Evolutionary conservation across 1,140 invertebrate genomes (phyloP), one percentile per base, ranked within the genome.

Genomic region (Conus ventricosus): DNA sequence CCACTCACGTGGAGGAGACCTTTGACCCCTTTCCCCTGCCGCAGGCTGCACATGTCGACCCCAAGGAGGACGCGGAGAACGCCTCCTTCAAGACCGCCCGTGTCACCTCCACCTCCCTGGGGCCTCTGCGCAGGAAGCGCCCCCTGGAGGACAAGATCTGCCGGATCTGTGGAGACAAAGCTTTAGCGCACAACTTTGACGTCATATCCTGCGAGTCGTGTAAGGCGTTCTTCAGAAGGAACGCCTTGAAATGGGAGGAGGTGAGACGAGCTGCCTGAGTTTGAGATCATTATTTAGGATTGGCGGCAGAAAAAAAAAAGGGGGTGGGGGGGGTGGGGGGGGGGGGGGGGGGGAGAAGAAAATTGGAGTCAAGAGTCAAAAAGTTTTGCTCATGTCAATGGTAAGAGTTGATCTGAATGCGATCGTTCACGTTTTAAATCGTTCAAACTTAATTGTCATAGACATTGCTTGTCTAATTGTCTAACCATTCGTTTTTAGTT

Each of bases 141-240:
- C 60, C 78, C 7, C 54, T 81, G 85, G 91, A 93, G 55, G 91
- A 92, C 27, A 93, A 93, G 87, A 88, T 92, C 20, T 94, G 93
- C 84, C 87, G 88, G 75, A 98, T 99, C n/a, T 99, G 98, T 94
- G 98, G 98, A 2, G 98, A 98, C 92, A 97, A 97, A 93, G 98
- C 98, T 13, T 96, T 99, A 55, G 98, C 98, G 17, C 98, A 98
- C 94, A 99, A 99, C 96, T 99, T 99, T 94, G 99, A 98, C 96
- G 98, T 98, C 0, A 97, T 99, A 51, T 98, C 98, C 3, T 99
- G 98, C 93, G 98, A 99, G 95, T 99, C 98, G 90, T 99, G 98
- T 94, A 99, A 99, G 93, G 98, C 98, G 1, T 99, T 99, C 94
- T 99, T 99, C 94, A 95, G 98, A 90, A 96, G 98, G 86, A 99